Evolutionary conservation across 92 coral and sea anemone genomes (phyloP), one percentile per base, ranked within the genome.

Genomic region (Porites lobata): DNA sequence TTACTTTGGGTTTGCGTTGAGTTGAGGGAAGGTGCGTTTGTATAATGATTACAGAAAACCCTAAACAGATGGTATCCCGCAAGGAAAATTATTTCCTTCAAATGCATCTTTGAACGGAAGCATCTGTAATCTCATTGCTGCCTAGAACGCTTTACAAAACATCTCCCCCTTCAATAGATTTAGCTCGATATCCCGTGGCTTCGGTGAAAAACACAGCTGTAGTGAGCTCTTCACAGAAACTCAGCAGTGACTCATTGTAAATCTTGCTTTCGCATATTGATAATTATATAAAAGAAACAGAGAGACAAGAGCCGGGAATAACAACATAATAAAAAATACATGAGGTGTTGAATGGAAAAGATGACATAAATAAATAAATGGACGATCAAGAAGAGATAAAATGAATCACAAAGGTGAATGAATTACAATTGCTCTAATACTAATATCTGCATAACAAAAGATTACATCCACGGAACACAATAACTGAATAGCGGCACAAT

Each of bases 331-430:
- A 94, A 94, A 98, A 98, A 92, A 98, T 98, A 93, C 99, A 98
- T 98, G 99, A 95, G 95, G 90, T 80, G 94, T 90, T 93, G 98
- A 92, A 95, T 90, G 94, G 89, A 88, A 94, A 85, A 87, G 94
- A 96, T 95, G 99, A 92, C 97, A 94, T 96, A 95, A 98, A 98
- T 98, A 96, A 98, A 96, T 98, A 96, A 96, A 98, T 98, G 95
- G 95, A 87, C 96, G 99, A 98, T 96, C 98, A 96, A 94, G 96
- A 90, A 88, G 78, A 98, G 99, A 98, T 93, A 96, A 91, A 92
- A 88, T 96, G 99, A 92, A 96, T 96, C 94, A 96, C 98, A 98
- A 95, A 94, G 86, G 95, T 88, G 98, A 94, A 91, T 94, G 99
- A 93, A 95, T 94, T 95, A 98, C 98, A 98, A 96, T 96, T 96